These are phyloP conservation scores for Ophiothrix spiculata DNA, from an alignment of 35 echinoderm and acorn worm species.

Conservation along the genomic window DNA sequence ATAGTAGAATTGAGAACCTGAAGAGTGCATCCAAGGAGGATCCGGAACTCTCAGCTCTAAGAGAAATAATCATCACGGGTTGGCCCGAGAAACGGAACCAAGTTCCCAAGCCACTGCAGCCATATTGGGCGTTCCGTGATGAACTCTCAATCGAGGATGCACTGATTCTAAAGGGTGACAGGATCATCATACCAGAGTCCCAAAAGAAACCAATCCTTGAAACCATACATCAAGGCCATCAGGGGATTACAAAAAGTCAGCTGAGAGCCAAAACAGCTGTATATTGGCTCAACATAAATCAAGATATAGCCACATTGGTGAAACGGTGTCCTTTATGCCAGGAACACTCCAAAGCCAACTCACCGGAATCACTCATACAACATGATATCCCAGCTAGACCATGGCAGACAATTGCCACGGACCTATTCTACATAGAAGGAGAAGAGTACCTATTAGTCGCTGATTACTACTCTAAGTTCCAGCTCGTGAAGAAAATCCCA, in stretches of 20 bases:
- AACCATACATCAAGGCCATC: constrained; percentile 25
- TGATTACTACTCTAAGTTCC: constrained; percentile 37
- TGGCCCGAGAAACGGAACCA: constrained; percentile 50
- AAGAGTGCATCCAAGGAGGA: constrained; percentile 31
- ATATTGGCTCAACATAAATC: constrained; percentile 12
- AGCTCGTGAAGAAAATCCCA: constrained; percentile 25
- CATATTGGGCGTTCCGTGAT: constrained; percentile 43
- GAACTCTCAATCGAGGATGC: constrained; percentile 59
- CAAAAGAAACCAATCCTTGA: constrained; percentile 12
- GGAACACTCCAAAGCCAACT: not conserved
- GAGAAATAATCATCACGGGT: constrained; percentile 34
- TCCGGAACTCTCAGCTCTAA: constrained; percentile 4
- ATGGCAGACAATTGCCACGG: constrained; percentile 38
- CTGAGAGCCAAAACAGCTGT: not conserved
- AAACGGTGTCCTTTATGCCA: constrained; percentile 19
- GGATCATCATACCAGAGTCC: constrained; percentile 24
- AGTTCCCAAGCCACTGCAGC: constrained; percentile 12
- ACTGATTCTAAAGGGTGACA: constrained; percentile 20
- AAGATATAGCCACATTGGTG: constrained; percentile 18
- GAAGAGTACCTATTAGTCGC: constrained; percentile 18
- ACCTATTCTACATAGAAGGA: constrained; percentile 46
- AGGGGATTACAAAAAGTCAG: constrained; percentile 37
- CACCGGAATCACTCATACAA: not conserved
- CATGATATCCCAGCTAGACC: constrained; percentile 27
- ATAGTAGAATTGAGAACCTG: not conserved